phyloP scores from a whole-genome alignment of 1,140 invertebrate species.

The Heliconius hewitsoni region DNA sequence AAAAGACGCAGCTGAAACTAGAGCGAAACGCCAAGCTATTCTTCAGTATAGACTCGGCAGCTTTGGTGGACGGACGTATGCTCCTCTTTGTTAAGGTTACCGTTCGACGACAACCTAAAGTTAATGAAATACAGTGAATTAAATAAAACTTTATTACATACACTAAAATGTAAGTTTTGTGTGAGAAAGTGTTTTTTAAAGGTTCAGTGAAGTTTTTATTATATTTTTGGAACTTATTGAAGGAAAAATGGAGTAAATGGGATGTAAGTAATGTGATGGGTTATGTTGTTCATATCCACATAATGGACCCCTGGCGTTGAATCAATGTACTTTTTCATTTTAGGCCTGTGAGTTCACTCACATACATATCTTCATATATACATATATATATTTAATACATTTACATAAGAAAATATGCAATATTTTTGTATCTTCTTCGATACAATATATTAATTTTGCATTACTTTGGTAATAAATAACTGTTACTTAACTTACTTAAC shows the following conservation, averaged over 20 bases:
- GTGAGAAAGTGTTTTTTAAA: constrained; percentile 3
- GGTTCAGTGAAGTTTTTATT: constrained; percentile 22
- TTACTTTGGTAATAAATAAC: not conserved
- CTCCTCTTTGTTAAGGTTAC: no score
- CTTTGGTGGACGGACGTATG: no score
- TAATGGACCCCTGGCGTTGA: constrained; percentile 45
- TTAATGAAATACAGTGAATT: no score
- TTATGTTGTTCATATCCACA: constrained; percentile 42
- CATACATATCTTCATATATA: not conserved
- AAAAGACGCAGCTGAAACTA: no score
- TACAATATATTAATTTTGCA: not conserved
- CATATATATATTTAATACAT: no score
- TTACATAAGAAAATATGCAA: not conserved
- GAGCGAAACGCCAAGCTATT: no score
- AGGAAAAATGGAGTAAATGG: constrained; percentile 13
- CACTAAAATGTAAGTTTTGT: not conserved
- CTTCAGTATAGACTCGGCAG: no score
- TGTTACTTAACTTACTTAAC: not conserved
- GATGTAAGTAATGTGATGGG: constrained; percentile 25
- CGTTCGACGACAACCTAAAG: no score
- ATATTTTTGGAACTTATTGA: constrained; percentile 13
- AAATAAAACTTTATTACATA: not conserved
- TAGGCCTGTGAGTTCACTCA: not conserved
- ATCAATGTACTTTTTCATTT: constrained; percentile 20
- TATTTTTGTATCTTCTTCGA: not conserved